phyloP scores from a whole-genome alignment of 2,888 invertebrate genomes.

The Spatulosminthurus flaviceps region DNA sequence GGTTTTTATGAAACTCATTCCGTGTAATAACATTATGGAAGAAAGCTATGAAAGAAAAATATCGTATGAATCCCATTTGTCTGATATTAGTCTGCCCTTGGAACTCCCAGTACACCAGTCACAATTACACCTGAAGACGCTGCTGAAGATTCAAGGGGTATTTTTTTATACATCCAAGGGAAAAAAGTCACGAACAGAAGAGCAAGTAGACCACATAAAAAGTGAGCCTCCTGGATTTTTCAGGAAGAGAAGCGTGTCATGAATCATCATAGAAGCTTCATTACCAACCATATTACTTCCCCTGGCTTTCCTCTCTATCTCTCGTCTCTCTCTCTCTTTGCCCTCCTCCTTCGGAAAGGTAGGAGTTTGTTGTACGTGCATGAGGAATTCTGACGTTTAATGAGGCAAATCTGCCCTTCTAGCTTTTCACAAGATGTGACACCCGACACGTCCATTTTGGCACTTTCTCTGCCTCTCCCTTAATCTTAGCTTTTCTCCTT shows the following conservation, averaged over 20 bases:
- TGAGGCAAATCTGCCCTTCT: conserved; percentile 53
- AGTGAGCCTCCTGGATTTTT: conserved; percentile 32
- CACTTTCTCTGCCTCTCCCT: conserved; percentile 43
- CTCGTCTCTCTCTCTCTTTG: not conserved
- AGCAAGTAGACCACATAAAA: conserved; percentile 41
- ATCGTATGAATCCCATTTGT: not conserved
- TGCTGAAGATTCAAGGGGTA: not conserved
- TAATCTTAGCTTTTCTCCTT: conserved; percentile 42
- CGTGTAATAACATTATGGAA: conserved; percentile 16
- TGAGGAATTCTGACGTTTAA: conserved; percentile 53
- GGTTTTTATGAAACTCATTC: conserved; percentile 12
- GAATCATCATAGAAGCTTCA: conserved; percentile 56
- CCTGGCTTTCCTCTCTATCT: conserved; percentile 19
- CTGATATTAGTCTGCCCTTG: not conserved
- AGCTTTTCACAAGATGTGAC: conserved; percentile 50
- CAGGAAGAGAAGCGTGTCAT: conserved; percentile 50
- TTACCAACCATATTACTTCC: conserved; percentile 49
- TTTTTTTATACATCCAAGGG: not conserved
- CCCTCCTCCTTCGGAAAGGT: not conserved
- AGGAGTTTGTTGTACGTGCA: not conserved
- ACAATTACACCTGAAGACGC: conserved; percentile 23
- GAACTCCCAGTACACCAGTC: not conserved
- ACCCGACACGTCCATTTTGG: conserved; percentile 42
- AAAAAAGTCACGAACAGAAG: conserved; percentile 25
- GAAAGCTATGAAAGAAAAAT: conserved; percentile 28